These are phyloP conservation scores for Goniozus legneri DNA, from an alignment of 1,140 invertebrate species.

Conservation along the genomic window DNA sequence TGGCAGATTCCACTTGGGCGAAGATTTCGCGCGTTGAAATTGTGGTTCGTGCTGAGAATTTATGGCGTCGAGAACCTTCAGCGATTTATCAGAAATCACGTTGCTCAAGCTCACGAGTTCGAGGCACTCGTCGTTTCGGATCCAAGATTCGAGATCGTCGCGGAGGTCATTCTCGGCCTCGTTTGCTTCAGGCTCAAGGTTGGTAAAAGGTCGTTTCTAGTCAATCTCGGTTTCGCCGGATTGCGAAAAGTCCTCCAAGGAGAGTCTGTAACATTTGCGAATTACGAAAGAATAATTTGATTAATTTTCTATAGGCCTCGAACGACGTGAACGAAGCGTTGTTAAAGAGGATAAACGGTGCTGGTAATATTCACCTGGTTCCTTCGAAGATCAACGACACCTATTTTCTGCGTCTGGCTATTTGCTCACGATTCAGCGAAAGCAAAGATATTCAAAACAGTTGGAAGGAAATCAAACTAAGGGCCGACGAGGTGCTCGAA, in stretches of 20 bases:
- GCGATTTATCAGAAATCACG: constrained; percentile 79
- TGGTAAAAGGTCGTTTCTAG: too few relatives aligned
- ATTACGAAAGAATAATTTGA: too few relatives aligned
- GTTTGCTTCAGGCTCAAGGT: constrained; percentile 93
- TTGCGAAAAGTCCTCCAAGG: too few relatives aligned
- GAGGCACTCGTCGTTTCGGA: constrained; percentile 68
- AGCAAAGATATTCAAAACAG: constrained; percentile 79
- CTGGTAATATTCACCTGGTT: constrained; percentile 91
- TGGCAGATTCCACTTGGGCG: constrained; percentile 97
- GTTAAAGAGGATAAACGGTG: constrained; percentile 83
- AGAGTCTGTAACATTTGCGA: too few relatives aligned
- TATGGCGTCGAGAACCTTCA: constrained; percentile 88
- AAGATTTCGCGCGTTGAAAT: constrained; percentile 89
- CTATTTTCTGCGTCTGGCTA: constrained; percentile 86
- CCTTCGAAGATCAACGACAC: constrained; percentile 81
- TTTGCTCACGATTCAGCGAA: constrained; percentile 84
- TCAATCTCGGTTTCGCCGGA: too few relatives aligned
- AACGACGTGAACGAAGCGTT: constrained; percentile 84
- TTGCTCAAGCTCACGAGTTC: constrained; percentile 79
- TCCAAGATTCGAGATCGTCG: constrained; percentile 80
- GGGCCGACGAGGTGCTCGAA: constrained; percentile 65
- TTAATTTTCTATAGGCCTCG: constrained; percentile 60
- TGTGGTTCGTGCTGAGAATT: constrained; percentile 94
- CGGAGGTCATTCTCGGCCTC: constrained; percentile 84
- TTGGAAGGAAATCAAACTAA: constrained; percentile 78